These are phyloP conservation scores for Actinia tenebrosa DNA, from an alignment of 64 coral and sea anemone species.

Conservation along the genomic window DNA sequence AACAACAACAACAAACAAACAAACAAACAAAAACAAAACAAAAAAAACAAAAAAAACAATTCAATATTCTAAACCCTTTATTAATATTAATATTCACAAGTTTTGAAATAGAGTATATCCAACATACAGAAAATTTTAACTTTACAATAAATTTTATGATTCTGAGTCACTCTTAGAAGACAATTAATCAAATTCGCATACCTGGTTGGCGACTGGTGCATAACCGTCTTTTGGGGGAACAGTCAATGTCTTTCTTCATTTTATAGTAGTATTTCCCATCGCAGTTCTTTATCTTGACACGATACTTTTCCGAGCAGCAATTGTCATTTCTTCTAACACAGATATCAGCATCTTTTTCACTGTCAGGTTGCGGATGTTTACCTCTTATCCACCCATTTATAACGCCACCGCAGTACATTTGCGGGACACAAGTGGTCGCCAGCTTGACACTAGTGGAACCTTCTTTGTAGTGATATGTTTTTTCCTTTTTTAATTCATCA, in stretches of 20 bases:
- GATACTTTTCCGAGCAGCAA: neutral
- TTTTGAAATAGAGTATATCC: too few relatives aligned
- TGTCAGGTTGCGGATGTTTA: neutral
- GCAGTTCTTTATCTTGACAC: constrained; percentile 15
- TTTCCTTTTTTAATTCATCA: too few relatives aligned
- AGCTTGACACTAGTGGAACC: neutral
- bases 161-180: too few relatives aligned
- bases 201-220: neutral
- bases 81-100: too few relatives aligned
- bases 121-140: too few relatives aligned
- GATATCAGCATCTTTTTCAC: neutral
- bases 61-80: too few relatives aligned
- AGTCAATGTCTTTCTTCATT: neutral
- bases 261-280: constrained; percentile 13
- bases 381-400: neutral
- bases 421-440: neutral
- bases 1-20: too few relatives aligned
- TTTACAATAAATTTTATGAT: neutral
- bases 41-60: too few relatives aligned
- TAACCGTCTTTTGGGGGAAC: neutral
- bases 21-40: too few relatives aligned
- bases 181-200: neutral
- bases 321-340: neutral
- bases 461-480: neutral
- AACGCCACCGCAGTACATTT: neutral